Conservation (phyloP, 2,113 vertebrate genomes). For the Donacobius atricapilla region DNA sequence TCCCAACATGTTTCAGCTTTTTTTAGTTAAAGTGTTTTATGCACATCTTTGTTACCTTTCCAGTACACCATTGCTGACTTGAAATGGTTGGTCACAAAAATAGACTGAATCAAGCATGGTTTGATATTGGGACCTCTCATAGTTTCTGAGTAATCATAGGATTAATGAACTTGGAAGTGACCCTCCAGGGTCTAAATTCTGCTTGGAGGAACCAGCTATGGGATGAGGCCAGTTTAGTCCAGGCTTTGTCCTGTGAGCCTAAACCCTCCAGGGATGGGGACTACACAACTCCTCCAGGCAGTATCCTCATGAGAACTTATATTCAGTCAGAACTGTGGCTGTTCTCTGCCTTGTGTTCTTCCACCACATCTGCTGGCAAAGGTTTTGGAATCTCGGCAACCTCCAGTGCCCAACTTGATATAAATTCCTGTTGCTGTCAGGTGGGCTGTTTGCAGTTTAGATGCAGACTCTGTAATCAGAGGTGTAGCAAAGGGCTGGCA, state of each 20-base stretch:
- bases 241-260: neutral
- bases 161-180: neutral
- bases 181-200: neutral
- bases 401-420: neutral
- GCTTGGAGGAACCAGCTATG: neutral
- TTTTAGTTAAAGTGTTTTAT: neutral
- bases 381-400: neutral
- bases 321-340: neutral
- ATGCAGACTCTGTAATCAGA: neutral
- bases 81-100: neutral
- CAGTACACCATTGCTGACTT: neutral
- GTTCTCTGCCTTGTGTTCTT: neutral
- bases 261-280: neutral
- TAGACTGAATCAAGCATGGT: no score
- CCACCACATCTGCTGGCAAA: neutral
- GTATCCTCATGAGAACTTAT: neutral
- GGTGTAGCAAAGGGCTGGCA: neutral
- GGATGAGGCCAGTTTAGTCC: neutral
- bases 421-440: rapidly evolving
- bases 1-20: neutral
- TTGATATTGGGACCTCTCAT: neutral
- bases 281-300: rapidly evolving
- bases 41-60: neutral
- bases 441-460: neutral
- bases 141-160: neutral